These are phyloP conservation scores for Spinus olivaceus DNA, from an alignment of 2,797 vertebrate genomes.

Conservation along the genomic window DNA sequence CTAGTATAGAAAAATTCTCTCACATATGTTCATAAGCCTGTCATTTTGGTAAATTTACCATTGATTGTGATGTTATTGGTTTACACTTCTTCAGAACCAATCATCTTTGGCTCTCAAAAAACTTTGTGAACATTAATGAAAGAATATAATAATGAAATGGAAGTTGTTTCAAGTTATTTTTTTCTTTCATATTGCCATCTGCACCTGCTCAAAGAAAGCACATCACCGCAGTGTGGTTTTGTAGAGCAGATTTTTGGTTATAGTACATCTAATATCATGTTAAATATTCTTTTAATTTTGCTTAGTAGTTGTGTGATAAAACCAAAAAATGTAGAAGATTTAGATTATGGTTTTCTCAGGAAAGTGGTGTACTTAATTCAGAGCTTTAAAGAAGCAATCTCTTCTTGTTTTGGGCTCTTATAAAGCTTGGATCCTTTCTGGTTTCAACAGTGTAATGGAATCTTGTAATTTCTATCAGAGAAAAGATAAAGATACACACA, in stretches of 20 bases:
- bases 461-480: not conserved
- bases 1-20: not conserved
- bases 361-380: not conserved
- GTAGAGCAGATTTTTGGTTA: not conserved
- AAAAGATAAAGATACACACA: not conserved
- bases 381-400: not conserved
- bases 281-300: slow-evolving; percentile 15
- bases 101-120: not conserved
- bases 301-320: not conserved
- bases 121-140: not conserved
- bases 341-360: not conserved
- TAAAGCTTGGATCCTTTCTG: not conserved
- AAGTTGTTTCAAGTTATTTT: not conserved
- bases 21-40: not conserved
- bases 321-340: not conserved
- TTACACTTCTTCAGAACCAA: not conserved
- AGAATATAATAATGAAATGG: not conserved
- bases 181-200: not conserved
- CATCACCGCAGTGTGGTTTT: not conserved
- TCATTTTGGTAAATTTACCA: not conserved
- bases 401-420: not conserved
- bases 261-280: not conserved
- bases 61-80: not conserved
- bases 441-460: not conserved
- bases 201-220: not conserved